A percentile compares a stretch with the other conserved stretches of the same genome.
Evolutionary conservation across 2,113 vertebrate species (phyloP).

Genomic region (Ptyas mucosa): DNA sequence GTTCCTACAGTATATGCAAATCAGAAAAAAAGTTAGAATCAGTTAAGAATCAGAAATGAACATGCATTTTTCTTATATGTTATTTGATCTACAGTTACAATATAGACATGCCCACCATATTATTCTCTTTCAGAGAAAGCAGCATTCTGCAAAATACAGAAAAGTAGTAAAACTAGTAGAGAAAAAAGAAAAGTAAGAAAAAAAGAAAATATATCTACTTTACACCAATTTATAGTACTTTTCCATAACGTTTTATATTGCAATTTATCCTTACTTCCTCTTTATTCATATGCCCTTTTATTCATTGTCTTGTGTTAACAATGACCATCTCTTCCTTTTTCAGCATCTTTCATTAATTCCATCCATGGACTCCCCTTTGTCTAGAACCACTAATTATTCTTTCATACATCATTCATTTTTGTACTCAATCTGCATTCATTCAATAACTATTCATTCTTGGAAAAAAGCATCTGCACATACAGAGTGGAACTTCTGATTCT

Average conservation of each 20-base stretch:
- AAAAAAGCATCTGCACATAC: not conserved
- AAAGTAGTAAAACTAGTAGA: not conserved
- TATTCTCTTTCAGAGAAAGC: not conserved
- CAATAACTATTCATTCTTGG: not conserved
- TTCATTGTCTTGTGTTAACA: not conserved
- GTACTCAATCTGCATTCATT: not conserved
- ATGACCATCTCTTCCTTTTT: not conserved
- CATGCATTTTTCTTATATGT: not conserved
- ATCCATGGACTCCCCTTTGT: not conserved
- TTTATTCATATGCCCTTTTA: not conserved
- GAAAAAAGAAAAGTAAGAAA: not conserved
- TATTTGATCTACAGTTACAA: not conserved
- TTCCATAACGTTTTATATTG: not conserved
- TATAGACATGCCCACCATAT: not conserved
- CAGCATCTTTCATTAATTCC: not conserved
- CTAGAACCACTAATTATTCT: not conserved
- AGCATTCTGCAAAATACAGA: not conserved
- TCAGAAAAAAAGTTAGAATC: not conserved
- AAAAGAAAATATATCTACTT: not conserved
- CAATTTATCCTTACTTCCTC: not conserved
- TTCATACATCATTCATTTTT: not conserved
- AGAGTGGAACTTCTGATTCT: not conserved
- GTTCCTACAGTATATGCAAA: conserved; percentile 27
- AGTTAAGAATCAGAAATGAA: not conserved
- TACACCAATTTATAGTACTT: not conserved